These are phyloP conservation scores for fruit fly (Drosophila melanogaster) DNA, from an alignment of 1,140 invertebrate species.

Conservation along the genomic window Release_6_plus_ISO1_MT NT_037436.4:5745501-5746000, in stretches of 20 bases:
- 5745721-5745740: slow-evolving; percentile 10
- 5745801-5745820: slow-evolving; percentile 20
- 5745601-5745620: slow-evolving; percentile 58
- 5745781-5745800: slow-evolving; percentile 33
- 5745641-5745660: slow-evolving; percentile 41
- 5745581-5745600: slow-evolving; percentile 60
- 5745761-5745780: slow-evolving; percentile 16
- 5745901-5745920: not conserved
- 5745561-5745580: slow-evolving; percentile 50
- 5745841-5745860: slow-evolving; percentile 81
- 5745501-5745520: slow-evolving; percentile 55
- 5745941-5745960: slow-evolving; percentile 30
- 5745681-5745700: slow-evolving; percentile 19
- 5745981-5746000: slow-evolving; percentile 65
- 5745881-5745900: slow-evolving; percentile 18
- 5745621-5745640: slow-evolving; percentile 48
- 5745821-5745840: slow-evolving; percentile 73
- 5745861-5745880: slow-evolving; percentile 55
- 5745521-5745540: slow-evolving; percentile 15
- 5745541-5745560: slow-evolving; percentile 38
- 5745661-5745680: slow-evolving; percentile 43
- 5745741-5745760: slow-evolving; percentile 27
- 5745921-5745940: slow-evolving; percentile 1
- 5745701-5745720: slow-evolving; percentile 40
- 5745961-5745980: slow-evolving; percentile 85